A percentile compares a stretch with the other conserved stretches of the same genome.
phyloP scores from a whole-genome alignment of 2,888 invertebrate species.

The Chloroclystis v-ata region DNA sequence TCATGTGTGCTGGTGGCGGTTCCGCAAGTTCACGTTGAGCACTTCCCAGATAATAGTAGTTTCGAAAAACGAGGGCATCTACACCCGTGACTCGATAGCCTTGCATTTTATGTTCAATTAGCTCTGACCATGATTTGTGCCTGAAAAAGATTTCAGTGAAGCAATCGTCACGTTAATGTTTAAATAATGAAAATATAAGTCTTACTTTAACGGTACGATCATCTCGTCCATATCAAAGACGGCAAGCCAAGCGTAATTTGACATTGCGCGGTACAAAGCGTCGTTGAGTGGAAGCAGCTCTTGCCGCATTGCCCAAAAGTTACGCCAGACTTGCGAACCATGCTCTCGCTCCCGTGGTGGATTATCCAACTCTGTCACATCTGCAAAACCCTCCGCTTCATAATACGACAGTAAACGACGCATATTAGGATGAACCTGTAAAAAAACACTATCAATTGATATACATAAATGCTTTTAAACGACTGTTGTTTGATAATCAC shows the following conservation, averaged over 20 bases:
- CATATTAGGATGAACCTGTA: slow-evolving; percentile 20
- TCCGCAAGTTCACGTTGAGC: slow-evolving; percentile 17
- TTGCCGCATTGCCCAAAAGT: slow-evolving; percentile 14
- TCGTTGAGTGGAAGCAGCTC: slow-evolving; percentile 23
- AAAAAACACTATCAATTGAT: too few relatives aligned
- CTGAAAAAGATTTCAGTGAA: background rate
- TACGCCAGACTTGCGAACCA: background rate
- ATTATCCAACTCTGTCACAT: slow-evolving; percentile 17
- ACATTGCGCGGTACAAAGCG: slow-evolving; percentile 19
- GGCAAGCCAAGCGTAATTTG: slow-evolving; percentile 15
- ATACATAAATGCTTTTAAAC: too few relatives aligned
- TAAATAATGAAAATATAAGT: too few relatives aligned
- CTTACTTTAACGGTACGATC: slow-evolving; percentile 12
- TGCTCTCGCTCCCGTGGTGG: slow-evolving; percentile 16
- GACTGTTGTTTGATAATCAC: background rate
- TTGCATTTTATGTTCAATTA: background rate
- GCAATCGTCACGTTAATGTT: too few relatives aligned
- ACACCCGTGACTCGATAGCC: background rate
- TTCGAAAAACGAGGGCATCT: slow-evolving; percentile 19
- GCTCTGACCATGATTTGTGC: background rate
- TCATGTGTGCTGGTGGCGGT: slow-evolving; percentile 14
- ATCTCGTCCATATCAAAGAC: slow-evolving; percentile 21
- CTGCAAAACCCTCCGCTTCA: slow-evolving; percentile 12
- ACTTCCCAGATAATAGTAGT: slow-evolving; percentile 17
- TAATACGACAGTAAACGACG: slow-evolving; percentile 16